Evolutionary conservation across 2,113 vertebrate genomes (phyloP).

Genomic region (Phocoena phocoena): DNA sequence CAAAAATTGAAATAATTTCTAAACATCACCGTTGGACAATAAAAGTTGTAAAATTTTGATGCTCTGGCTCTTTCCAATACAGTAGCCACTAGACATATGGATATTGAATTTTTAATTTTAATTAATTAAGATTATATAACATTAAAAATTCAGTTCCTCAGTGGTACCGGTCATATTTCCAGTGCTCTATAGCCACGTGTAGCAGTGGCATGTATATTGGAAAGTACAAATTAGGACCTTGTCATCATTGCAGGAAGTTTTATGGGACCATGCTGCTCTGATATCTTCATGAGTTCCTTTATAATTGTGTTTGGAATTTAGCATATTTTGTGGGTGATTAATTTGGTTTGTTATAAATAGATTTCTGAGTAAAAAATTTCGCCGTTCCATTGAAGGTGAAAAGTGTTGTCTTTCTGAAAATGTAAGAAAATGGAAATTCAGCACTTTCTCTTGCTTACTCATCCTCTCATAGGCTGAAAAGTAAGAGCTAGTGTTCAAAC

Average conservation of each 20-base stretch:
- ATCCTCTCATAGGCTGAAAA: neutral
- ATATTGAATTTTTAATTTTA: neutral
- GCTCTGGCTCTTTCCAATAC: neutral
- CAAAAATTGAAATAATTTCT: neutral
- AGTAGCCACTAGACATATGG: neutral
- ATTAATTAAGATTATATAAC: neutral
- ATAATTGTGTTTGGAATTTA: slow-evolving; percentile 1
- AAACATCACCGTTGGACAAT: neutral
- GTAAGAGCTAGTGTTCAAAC: neutral
- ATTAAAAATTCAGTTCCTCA: neutral
- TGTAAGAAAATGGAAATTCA: neutral
- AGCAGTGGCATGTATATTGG: neutral
- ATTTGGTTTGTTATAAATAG: neutral
- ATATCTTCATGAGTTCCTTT: neutral
- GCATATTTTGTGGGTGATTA: neutral
- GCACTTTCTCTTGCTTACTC: neutral
- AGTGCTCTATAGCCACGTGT: neutral
- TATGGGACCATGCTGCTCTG: neutral
- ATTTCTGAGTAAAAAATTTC: neutral
- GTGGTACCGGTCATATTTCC: neutral
- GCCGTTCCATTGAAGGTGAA: neutral
- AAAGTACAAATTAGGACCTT: neutral
- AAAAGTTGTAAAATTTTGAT: neutral
- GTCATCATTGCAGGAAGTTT: neutral
- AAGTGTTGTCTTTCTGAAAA: slow-evolving; percentile 32